phyloP scores from a whole-genome alignment of 2,113 vertebrate species.

The Megaceryle maxima region DNA sequence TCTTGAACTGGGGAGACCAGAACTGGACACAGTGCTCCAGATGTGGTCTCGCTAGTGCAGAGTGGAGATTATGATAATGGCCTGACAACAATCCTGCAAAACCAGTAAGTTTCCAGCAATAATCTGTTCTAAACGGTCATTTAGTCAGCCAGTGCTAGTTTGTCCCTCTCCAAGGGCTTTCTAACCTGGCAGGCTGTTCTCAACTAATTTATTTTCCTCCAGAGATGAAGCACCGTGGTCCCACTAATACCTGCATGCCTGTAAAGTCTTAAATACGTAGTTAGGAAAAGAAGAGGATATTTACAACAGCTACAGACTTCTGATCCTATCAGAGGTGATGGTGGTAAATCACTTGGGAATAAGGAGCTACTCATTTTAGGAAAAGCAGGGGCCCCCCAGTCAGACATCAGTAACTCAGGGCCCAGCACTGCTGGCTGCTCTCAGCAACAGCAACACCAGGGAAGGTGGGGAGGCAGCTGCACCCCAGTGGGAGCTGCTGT shows the following conservation, averaged over 20 bases:
- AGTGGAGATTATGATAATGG: no score
- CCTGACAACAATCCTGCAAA: not conserved
- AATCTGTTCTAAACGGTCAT: not conserved
- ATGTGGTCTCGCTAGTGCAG: no score
- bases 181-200: not conserved
- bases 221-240: not conserved
- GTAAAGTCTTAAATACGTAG: not conserved
- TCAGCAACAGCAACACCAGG: not conserved
- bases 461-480: not conserved
- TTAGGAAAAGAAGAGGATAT: not conserved
- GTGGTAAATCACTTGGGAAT: not conserved
- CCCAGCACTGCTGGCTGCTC: not conserved
- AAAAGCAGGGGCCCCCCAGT: fast-evolving
- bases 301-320: not conserved
- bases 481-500: not conserved
- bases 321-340: not conserved
- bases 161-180: not conserved
- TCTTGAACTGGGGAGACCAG: no score
- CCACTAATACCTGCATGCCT: not conserved
- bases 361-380: not conserved
- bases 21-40: no score
- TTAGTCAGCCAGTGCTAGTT: not conserved
- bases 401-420: not conserved
- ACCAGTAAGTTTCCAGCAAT: not conserved
- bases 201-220: not conserved